Evolutionary conservation across 1,140 invertebrate genomes (phyloP).

Genomic region (Diachasmimorpha longicaudata): DNA sequence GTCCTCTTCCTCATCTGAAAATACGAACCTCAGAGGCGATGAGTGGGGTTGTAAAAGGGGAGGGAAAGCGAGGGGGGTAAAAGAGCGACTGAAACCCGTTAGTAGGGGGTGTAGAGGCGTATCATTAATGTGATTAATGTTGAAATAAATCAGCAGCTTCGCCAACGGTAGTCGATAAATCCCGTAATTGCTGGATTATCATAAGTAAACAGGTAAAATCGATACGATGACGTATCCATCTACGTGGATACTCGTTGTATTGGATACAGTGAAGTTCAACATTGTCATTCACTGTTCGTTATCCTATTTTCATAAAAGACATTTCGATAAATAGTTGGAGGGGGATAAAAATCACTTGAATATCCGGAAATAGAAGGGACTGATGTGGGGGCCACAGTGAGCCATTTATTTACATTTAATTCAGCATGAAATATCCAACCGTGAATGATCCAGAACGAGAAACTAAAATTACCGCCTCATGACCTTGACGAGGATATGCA

Average conservation of each 20-base stretch:
- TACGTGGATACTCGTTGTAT: conserved; percentile 32
- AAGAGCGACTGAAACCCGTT: conserved; percentile 32
- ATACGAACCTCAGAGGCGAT: too few relatives aligned
- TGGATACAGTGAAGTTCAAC: conserved; percentile 16
- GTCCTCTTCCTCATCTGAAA: conserved; percentile 10
- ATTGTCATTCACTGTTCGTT: neutral
- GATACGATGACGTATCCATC: conserved; percentile 35
- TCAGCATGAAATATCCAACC: neutral
- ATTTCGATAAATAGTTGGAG: neutral
- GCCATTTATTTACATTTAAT: neutral
- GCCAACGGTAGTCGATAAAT: conserved; percentile 58
- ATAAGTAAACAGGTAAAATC: conserved; percentile 59
- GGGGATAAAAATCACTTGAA: neutral
- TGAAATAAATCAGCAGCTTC: conserved; percentile 61
- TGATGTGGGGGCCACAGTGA: neutral
- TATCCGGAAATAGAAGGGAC: neutral
- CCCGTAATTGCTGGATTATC: conserved; percentile 60
- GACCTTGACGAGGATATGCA: neutral
- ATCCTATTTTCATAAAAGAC: neutral
- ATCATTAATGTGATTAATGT: conserved; percentile 64
- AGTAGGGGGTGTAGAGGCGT: conserved; percentile 43
- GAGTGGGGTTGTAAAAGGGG: neutral
- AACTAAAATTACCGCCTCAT: neutral
- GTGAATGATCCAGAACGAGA: neutral
- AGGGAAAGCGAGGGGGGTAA: conserved; percentile 27